Conservation (phyloP, 2,888 invertebrate genomes). For the Idaea straminata region DNA sequence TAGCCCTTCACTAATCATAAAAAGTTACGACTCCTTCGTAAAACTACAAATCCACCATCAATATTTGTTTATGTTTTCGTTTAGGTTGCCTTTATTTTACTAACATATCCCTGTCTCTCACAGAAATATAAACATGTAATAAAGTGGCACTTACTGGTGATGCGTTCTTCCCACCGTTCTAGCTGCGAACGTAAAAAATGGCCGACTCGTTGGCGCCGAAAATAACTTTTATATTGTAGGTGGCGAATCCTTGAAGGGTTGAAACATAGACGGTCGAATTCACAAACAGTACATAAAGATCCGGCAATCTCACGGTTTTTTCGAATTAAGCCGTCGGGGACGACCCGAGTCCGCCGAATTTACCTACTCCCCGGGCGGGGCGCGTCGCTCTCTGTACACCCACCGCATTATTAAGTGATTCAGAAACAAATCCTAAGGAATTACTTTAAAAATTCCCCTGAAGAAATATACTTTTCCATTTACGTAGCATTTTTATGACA, state of each 20-base stretch:
- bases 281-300: conserved; percentile 74
- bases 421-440: conserved; percentile 58
- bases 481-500: conserved; percentile 36
- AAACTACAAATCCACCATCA: conserved; percentile 15
- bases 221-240: conserved; percentile 66
- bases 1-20: conserved; percentile 1
- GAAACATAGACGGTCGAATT: conserved; percentile 65
- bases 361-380: conserved; percentile 41
- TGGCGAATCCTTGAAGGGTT: conserved; percentile 60
- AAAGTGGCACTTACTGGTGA: conserved; percentile 37
- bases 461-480: conserved; percentile 40
- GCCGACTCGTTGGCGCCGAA: conserved; percentile 44
- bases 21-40: conserved; percentile 7
- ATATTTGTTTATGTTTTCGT: conserved; percentile 19
- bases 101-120: conserved; percentile 27
- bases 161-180: conserved; percentile 41
- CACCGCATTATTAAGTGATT: conserved; percentile 67
- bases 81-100: conserved; percentile 18
- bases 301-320: conserved; percentile 67
- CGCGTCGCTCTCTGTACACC: conserved; percentile 28
- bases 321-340: conserved; percentile 69
- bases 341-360: conserved; percentile 53
- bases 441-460: conserved; percentile 48
- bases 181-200: conserved; percentile 49
- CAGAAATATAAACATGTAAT: conserved; percentile 37